These are phyloP conservation scores for Cantharis rustica DNA, from an alignment of 2,888 invertebrate species.

Conservation along the genomic window DNA sequence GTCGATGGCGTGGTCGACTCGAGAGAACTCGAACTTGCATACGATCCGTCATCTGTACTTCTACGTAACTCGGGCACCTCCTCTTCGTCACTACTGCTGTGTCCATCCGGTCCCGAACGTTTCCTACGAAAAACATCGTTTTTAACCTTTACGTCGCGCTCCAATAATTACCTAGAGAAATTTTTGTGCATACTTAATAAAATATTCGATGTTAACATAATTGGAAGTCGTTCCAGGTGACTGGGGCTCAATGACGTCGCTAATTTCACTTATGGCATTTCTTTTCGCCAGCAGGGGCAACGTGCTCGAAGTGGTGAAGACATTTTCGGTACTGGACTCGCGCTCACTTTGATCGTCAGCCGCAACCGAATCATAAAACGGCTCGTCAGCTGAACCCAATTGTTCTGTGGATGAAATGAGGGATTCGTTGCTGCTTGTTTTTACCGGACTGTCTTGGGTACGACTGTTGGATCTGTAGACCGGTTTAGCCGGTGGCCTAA, in stretches of 20 bases:
- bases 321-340: conserved; percentile 70
- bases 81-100: conserved; percentile 56
- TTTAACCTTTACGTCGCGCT: not conserved
- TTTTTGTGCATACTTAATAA: conserved; percentile 72
- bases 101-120: conserved; percentile 37
- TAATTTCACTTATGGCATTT: conserved; percentile 42
- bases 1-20: conserved; percentile 60
- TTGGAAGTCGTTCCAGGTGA: conserved; percentile 82
- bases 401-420: conserved; percentile 62
- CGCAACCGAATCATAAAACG: conserved; percentile 75
- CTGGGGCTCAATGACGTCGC: conserved; percentile 65
- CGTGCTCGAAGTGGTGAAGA: conserved; percentile 65
- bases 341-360: conserved; percentile 57
- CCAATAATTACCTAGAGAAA: not conserved
- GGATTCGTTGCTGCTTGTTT: conserved; percentile 52
- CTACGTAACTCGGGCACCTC: conserved; percentile 54
- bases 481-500: conserved; percentile 52
- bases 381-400: conserved; percentile 66
- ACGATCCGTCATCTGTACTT: conserved; percentile 54
- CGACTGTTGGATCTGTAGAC: conserved; percentile 37
- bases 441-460: conserved; percentile 40
- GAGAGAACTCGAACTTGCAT: conserved; percentile 57
- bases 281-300: conserved; percentile 61
- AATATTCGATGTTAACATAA: conserved; percentile 92
- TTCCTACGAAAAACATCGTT: conserved; percentile 1